phyloP scores from a whole-genome alignment of 2,888 invertebrate genomes.

The Plebejus argus region DNA sequence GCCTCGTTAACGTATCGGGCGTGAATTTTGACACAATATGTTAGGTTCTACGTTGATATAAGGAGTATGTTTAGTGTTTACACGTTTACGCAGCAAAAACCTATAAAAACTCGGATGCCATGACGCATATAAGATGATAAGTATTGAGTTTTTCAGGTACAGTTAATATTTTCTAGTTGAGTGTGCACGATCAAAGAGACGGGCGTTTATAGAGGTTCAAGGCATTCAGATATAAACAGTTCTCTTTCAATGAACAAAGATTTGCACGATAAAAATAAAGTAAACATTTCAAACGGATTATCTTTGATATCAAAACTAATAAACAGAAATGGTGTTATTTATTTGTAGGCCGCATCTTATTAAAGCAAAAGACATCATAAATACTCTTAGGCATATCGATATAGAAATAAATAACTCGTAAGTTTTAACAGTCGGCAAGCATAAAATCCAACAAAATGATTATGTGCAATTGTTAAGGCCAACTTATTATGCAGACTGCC shows the following conservation, averaged over 20 bases:
- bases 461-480: neutral
- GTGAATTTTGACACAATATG: conserved; percentile 17
- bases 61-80: conserved; percentile 6
- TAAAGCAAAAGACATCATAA: neutral
- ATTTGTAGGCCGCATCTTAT: neutral
- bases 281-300: conserved; percentile 17
- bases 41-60: neutral
- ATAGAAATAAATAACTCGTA: neutral
- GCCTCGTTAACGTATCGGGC: neutral
- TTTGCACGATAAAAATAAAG: conserved; percentile 18
- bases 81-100: neutral
- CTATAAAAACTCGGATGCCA: conserved; percentile 1
- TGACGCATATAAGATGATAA: neutral
- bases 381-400: neutral
- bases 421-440: neutral
- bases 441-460: neutral
- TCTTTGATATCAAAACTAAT: conserved; percentile 17
- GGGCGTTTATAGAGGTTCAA: conserved; percentile 27
- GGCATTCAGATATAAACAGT: conserved; percentile 26
- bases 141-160: conserved; percentile 38
- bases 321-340: neutral
- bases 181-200: conserved; percentile 36
- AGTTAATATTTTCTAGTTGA: conserved; percentile 44
- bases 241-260: conserved; percentile 21
- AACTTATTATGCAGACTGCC: conserved; percentile 6